These are phyloP conservation scores for Pyralis farinalis DNA, from an alignment of 2,888 invertebrate genomes.

Conservation along the genomic window DNA sequence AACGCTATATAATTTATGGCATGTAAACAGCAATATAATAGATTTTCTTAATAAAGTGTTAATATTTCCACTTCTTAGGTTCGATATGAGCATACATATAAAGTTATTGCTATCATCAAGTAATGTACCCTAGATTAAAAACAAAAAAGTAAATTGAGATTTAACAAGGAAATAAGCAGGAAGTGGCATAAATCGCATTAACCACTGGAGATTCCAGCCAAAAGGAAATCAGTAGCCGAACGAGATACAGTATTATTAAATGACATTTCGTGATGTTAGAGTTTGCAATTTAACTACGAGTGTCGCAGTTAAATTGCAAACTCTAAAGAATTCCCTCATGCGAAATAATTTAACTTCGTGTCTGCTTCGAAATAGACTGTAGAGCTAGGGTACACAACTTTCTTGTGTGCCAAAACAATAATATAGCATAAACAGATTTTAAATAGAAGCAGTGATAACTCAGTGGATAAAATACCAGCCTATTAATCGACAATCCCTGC, in stretches of 20 bases:
- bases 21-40: no score
- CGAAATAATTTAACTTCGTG: constrained; percentile 67
- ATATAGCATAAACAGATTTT: no score
- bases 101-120: no score
- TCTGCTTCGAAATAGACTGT: constrained; percentile 35
- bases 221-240: constrained; percentile 28
- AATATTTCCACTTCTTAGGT: no score
- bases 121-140: constrained; percentile 2
- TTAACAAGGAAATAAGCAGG: constrained; percentile 22
- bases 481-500: no score
- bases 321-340: constrained; percentile 59
- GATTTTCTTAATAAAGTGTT: no score
- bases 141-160: constrained; percentile 18
- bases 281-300: no score
- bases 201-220: constrained; percentile 23
- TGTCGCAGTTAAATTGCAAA: constrained; percentile 54
- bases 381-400: not conserved
- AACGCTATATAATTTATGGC: no score
- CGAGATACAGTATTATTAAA: constrained; percentile 35
- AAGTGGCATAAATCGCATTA: constrained; percentile 23
- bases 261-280: constrained; percentile 39
- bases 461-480: no score
- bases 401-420: constrained; percentile 30
- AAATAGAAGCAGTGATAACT: no score
- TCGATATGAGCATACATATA: no score